Evolutionary conservation across 1,140 invertebrate genomes (phyloP).

Genomic region (Drosophila nigrodunni): DNA sequence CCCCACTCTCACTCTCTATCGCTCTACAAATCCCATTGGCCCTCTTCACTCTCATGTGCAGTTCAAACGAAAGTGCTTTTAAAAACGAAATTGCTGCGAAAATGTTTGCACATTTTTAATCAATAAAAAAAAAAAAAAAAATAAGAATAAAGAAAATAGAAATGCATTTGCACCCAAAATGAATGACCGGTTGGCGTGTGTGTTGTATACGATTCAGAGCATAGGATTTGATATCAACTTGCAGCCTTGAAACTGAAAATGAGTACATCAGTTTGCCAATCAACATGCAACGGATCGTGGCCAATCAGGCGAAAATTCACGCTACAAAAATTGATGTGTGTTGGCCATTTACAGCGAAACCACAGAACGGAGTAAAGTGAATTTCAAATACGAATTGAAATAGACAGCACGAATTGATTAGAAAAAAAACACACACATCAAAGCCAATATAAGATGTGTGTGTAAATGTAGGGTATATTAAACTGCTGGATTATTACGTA

Average conservation of each 20-base stretch:
- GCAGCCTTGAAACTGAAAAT: conserved; percentile 45
- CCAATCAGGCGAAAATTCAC: conserved; percentile 48
- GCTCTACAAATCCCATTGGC: not conserved
- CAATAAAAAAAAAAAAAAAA: conserved; percentile 60
- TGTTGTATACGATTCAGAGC: conserved; percentile 25
- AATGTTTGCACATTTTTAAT: conserved; percentile 82
- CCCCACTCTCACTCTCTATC: not conserved
- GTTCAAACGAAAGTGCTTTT: conserved; percentile 78
- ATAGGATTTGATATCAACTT: conserved; percentile 16
- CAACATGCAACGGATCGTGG: conserved; percentile 53
- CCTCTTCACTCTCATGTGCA: conserved; percentile 32
- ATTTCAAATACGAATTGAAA: conserved; percentile 9
- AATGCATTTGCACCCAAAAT: conserved; percentile 19
- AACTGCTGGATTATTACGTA: no score
- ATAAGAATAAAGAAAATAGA: not conserved
- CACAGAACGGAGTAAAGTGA: conserved; percentile 13
- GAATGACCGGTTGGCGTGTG: conserved; percentile 61
- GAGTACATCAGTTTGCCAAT: conserved; percentile 57
- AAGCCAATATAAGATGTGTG: not conserved
- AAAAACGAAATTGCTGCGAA: conserved; percentile 79
- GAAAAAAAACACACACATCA: not conserved
- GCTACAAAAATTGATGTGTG: conserved; percentile 38
- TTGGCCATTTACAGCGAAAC: conserved; percentile 13
- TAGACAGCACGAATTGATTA: not conserved
- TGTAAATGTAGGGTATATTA: no score